Percentiles rank a stretch among this genome's conserved stretches.
Conservation (phyloP, 2,797 vertebrate species). For the Sebastes trivittatus region DNA sequence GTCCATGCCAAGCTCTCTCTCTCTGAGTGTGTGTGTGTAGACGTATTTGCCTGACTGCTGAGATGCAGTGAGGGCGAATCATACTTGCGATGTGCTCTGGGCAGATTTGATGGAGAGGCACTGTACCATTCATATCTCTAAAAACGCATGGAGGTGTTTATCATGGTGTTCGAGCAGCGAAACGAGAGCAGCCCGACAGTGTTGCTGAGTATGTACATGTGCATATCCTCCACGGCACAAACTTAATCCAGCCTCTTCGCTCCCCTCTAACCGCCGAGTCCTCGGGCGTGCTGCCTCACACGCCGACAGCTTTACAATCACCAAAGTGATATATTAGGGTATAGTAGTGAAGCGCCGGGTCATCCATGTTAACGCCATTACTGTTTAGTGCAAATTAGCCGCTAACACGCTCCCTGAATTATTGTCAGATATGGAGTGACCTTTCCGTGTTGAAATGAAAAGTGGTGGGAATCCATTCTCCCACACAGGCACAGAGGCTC, state of each 20-base stretch:
- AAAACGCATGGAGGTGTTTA: conserved; percentile 59
- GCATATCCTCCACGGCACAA: conserved; percentile 55
- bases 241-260: conserved; percentile 58
- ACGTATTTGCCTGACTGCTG: conserved; percentile 17
- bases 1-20: not conserved
- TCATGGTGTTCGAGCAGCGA: conserved; percentile 31
- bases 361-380: conserved; percentile 59
- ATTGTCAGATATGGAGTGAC: conserved; percentile 66
- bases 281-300: conserved; percentile 11
- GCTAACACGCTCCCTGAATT: conserved; percentile 63
- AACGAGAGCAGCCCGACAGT: conserved; percentile 35
- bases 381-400: conserved; percentile 78
- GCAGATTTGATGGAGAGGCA: conserved; percentile 66
- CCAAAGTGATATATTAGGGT: conserved; percentile 49
- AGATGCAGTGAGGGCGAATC: conserved; percentile 34
- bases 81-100: conserved; percentile 46
- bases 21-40: not conserved
- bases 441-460: conserved; percentile 54
- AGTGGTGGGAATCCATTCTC: conserved; percentile 39
- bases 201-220: conserved; percentile 49
- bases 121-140: conserved; percentile 61
- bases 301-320: conserved; percentile 29
- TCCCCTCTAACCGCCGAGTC: not conserved
- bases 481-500: conserved; percentile 29
- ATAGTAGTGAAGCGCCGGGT: conserved; percentile 34